A percentile compares a stretch with the other conserved stretches of the same genome.
These are phyloP conservation scores for Drosophila eohydei DNA, from an alignment of 2,888 invertebrate genomes.

Conservation along the genomic window DNA sequence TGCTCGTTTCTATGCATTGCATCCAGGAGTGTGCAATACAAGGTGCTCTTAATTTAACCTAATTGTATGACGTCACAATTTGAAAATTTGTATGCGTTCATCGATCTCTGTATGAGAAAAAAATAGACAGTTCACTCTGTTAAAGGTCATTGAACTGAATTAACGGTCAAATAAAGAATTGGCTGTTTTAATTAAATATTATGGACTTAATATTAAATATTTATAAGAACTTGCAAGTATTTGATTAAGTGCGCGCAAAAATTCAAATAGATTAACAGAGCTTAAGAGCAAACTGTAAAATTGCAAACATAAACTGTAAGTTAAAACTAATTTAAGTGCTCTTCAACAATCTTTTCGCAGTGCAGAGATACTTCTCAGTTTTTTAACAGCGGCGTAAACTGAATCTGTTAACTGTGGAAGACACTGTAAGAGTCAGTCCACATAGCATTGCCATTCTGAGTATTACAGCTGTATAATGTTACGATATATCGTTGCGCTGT, in stretches of 20 bases:
- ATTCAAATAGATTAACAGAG: not conserved
- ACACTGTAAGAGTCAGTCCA: too few species aligned
- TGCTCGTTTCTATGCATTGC: not conserved
- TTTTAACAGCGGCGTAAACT: not conserved
- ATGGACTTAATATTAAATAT: not conserved
- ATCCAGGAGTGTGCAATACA: not conserved
- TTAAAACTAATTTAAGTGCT: not conserved
- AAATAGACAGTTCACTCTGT: not conserved
- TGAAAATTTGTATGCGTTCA: not conserved
- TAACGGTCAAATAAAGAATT: too few species aligned
- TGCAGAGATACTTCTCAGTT: too few species aligned
- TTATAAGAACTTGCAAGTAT: not conserved
- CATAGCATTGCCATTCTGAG: conserved; percentile 32
- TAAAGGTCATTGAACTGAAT: too few species aligned
- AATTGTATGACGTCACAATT: not conserved
- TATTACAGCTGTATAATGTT: not conserved
- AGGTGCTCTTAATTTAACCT: not conserved
- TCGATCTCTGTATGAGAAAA: not conserved
- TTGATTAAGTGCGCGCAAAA: not conserved
- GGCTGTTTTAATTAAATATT: too few species aligned
- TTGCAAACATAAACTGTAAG: not conserved
- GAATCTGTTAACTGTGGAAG: not conserved
- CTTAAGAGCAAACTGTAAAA: not conserved
- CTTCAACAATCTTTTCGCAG: not conserved
- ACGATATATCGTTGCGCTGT: not conserved